These are phyloP conservation scores for Ichneumon xanthorius DNA, from an alignment of 2,888 invertebrate species.

Conservation along the genomic window DNA sequence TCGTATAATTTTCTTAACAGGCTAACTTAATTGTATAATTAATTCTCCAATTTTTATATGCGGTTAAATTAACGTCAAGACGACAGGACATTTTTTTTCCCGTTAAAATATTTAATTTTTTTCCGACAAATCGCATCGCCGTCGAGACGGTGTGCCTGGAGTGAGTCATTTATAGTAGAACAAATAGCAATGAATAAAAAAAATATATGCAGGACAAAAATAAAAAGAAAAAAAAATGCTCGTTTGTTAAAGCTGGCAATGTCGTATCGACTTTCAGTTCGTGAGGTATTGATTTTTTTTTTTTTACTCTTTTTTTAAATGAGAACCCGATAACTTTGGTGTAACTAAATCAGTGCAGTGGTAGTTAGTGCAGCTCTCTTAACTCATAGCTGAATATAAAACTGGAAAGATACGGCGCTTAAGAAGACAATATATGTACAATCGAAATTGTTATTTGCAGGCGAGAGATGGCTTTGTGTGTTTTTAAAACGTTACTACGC, in stretches of 20 bases:
- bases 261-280: neutral
- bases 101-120: neutral
- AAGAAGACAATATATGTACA: neutral
- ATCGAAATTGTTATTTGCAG: neutral
- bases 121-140: neutral
- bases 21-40: neutral
- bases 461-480: neutral
- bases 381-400: neutral
- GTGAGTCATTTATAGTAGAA: slow-evolving; percentile 3
- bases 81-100: neutral
- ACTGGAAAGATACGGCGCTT: neutral
- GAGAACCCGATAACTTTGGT: slow-evolving; percentile 28
- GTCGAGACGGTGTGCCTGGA: neutral
- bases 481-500: neutral
- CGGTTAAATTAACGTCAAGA: neutral
- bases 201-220: slow-evolving; percentile 10
- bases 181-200: slow-evolving; percentile 5
- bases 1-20: slow-evolving; percentile 6
- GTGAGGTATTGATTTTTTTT: neutral
- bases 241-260: slow-evolving; percentile 24
- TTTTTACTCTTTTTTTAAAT: neutral
- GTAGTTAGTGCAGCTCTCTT: neutral
- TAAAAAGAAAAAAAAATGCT: neutral
- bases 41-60: slow-evolving; percentile 3
- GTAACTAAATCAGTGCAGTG: slow-evolving; percentile 1